Percentiles rank a stretch among this genome's conserved stretches.
phyloP scores from a whole-genome alignment of 1,140 invertebrate species.

The Sinella curviseta region DNA sequence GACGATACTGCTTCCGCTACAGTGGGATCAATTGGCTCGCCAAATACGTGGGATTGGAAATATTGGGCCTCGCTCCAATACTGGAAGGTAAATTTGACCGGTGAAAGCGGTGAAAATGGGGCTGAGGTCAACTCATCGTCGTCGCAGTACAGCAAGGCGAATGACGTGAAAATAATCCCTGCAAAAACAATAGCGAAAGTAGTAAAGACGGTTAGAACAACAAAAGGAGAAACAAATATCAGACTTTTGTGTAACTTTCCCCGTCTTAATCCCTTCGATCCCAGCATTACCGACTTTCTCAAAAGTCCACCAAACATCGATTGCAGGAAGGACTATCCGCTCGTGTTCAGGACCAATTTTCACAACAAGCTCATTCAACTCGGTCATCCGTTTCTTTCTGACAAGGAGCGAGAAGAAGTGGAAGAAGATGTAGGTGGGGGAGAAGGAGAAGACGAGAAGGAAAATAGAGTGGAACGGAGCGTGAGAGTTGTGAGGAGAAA shows the following conservation, averaged over 20 bases:
- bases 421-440: neutral
- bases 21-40: conserved; percentile 6
- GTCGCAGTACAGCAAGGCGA: too few species aligned
- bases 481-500: neutral
- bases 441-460: neutral
- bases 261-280: conserved; percentile 38
- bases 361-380: conserved; percentile 35
- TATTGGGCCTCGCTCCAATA: neutral
- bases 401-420: neutral
- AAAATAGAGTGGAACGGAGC: neutral
- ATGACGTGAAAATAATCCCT: too few species aligned
- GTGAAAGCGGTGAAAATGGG: neutral
- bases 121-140: too few species aligned
- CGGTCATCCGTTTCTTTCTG: neutral
- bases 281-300: conserved; percentile 39
- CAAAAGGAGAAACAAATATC: too few species aligned
- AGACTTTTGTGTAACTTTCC: conserved; percentile 35
- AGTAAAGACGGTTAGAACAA: neutral
- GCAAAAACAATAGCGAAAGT: neutral
- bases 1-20: neutral
- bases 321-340: conserved; percentile 29
- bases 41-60: conserved; percentile 10
- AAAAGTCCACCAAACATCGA: conserved; percentile 37
- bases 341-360: conserved; percentile 44
- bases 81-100: conserved; percentile 10